Percentiles rank a stretch among this genome's conserved stretches.
phyloP scores from a whole-genome alignment of 2,888 invertebrate genomes.

The Palloptera scutellata region DNA sequence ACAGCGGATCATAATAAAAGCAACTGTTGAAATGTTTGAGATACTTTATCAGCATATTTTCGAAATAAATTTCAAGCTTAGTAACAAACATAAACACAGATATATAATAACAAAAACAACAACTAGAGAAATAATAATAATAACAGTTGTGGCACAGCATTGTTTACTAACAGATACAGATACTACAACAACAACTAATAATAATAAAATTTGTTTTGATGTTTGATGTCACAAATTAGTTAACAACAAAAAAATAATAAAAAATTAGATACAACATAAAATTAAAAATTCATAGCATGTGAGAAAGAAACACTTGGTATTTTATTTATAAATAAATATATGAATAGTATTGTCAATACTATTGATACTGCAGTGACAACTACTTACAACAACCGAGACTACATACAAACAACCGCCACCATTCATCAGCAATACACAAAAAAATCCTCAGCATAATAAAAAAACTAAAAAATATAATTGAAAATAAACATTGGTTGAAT shows the following conservation, averaged over 20 bases:
- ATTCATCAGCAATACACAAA: background rate
- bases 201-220: too few relatives aligned
- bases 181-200: too few relatives aligned
- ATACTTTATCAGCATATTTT: conserved; percentile 7
- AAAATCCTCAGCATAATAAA: too few relatives aligned
- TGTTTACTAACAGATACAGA: too few relatives aligned
- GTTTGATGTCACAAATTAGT: too few relatives aligned
- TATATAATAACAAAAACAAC: background rate
- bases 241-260: background rate
- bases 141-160: background rate
- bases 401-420: background rate
- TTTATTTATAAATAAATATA: too few relatives aligned
- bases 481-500: background rate
- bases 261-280: background rate
- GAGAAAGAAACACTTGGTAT: background rate
- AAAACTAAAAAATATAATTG: background rate
- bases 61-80: conserved; percentile 7
- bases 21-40: too few relatives aligned
- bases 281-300: background rate
- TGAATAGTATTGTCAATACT: too few relatives aligned
- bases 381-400: background rate
- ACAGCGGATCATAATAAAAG: too few relatives aligned
- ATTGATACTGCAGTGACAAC: too few relatives aligned
- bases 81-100: background rate
- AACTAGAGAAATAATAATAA: background rate